Conservation (phyloP, 2,797 vertebrate genomes). For the Mionectes olivaceus region DNA sequence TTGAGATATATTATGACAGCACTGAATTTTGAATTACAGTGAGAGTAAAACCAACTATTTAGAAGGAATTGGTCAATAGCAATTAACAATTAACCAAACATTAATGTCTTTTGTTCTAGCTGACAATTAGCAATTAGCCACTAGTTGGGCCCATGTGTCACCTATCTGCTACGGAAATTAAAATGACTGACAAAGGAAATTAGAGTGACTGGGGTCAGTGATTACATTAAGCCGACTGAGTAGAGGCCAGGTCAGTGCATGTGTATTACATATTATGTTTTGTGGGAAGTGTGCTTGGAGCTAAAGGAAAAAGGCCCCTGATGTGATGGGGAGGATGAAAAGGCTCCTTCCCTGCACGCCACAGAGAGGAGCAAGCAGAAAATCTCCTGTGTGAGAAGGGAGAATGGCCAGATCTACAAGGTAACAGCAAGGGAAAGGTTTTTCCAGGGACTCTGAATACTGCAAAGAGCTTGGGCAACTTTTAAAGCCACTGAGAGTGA, state of each 20-base stretch:
- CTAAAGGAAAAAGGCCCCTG: not conserved
- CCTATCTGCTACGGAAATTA: slow-evolving; percentile 16
- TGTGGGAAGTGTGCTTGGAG: not conserved
- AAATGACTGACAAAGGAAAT: slow-evolving; percentile 41
- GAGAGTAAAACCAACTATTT: not conserved
- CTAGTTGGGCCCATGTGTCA: slow-evolving; percentile 19
- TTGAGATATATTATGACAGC: not conserved
- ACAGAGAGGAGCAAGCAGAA: not conserved
- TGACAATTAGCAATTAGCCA: slow-evolving; percentile 28
- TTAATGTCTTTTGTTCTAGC: slow-evolving; percentile 22
- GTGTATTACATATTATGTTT: not conserved
- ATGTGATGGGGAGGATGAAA: not conserved
- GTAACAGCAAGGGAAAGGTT: not conserved
- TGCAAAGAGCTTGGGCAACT: not conserved
- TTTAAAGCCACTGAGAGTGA: not conserved
- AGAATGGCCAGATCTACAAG: not conserved
- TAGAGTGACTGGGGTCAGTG: not conserved
- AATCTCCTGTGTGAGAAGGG: not conserved
- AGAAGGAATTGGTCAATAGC: not conserved
- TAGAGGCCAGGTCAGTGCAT: not conserved
- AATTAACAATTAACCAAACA: slow-evolving; percentile 25
- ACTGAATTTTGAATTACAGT: not conserved
- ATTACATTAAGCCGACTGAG: not conserved
- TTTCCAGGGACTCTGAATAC: not conserved
- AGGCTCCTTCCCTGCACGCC: rapidly evolving